A percentile compares a stretch with the other conserved stretches of the same genome.
Evolutionary conservation across 92 coral and sea anemone genomes (phyloP).

Genomic region (Porites cylindrica): DNA sequence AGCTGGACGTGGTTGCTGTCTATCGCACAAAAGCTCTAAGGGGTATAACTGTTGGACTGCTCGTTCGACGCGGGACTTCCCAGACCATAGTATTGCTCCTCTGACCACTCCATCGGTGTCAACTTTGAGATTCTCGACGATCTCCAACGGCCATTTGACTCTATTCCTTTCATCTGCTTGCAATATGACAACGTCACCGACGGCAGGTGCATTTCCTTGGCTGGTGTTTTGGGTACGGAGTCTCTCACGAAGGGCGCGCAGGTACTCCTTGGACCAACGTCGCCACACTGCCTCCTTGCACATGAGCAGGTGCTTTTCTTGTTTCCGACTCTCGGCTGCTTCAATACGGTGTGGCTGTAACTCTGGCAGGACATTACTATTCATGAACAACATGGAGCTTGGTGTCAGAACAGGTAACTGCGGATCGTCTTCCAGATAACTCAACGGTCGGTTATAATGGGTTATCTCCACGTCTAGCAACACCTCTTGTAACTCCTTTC

Average conservation of each 20-base stretch:
- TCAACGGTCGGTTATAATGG: slow-evolving; percentile 28
- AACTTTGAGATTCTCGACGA: slow-evolving; percentile 15
- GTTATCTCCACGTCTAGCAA: slow-evolving; percentile 25
- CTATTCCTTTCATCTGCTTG: not conserved
- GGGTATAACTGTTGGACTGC: no score
- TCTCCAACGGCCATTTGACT: slow-evolving; percentile 26
- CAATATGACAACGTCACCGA: slow-evolving; percentile 37
- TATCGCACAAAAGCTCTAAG: no score
- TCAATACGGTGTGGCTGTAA: slow-evolving; percentile 2
- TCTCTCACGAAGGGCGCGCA: slow-evolving; percentile 8
- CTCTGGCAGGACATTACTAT: slow-evolving; percentile 23
- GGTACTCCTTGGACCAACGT: not conserved
- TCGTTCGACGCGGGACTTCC: not conserved
- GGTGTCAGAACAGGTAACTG: slow-evolving; percentile 21
- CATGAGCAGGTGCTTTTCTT: slow-evolving; percentile 12
- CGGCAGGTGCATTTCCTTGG: slow-evolving; percentile 19
- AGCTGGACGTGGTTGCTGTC: no score
- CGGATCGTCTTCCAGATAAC: slow-evolving; percentile 8
- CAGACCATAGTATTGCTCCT: not conserved
- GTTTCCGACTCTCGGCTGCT: no score
- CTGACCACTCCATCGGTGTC: not conserved
- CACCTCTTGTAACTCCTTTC: not conserved
- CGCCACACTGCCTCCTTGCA: slow-evolving; percentile 4
- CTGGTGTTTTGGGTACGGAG: not conserved
- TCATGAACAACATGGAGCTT: not conserved